A percentile compares a stretch with the other conserved stretches of the same genome.
phyloP scores from a whole-genome alignment of 2,113 vertebrate species.

The Sorex araneus region DNA sequence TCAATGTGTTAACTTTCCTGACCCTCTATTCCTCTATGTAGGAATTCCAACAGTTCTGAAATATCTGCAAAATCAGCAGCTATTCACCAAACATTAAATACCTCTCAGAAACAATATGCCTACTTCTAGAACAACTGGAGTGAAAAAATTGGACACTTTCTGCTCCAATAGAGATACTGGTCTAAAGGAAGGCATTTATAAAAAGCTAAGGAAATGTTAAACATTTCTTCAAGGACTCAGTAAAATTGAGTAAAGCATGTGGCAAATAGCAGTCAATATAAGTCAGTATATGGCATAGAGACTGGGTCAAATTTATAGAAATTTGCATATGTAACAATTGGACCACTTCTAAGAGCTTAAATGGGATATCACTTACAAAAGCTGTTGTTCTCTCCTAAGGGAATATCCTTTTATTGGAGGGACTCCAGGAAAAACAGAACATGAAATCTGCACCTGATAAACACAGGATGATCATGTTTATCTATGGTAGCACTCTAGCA shows the following conservation, averaged over 20 bases:
- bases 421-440: background rate
- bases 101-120: background rate
- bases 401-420: background rate
- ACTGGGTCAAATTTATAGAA: background rate
- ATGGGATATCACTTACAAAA: background rate
- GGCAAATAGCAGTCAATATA: background rate
- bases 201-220: background rate
- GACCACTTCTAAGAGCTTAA: background rate
- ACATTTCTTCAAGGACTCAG: background rate
- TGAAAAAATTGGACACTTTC: background rate
- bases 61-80: background rate
- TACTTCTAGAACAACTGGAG: background rate
- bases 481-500: no score
- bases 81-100: background rate
- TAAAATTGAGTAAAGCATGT: background rate
- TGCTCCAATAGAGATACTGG: background rate
- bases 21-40: background rate
- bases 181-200: background rate
- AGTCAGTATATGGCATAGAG: background rate
- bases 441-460: no score
- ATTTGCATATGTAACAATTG: background rate
- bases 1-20: background rate
- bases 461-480: no score
- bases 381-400: background rate
- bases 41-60: background rate